Evolutionary conservation across 2,797 vertebrate genomes (phyloP), one percentile per base, ranked within the genome.

Genomic region (Bradypus variegatus): DNA sequence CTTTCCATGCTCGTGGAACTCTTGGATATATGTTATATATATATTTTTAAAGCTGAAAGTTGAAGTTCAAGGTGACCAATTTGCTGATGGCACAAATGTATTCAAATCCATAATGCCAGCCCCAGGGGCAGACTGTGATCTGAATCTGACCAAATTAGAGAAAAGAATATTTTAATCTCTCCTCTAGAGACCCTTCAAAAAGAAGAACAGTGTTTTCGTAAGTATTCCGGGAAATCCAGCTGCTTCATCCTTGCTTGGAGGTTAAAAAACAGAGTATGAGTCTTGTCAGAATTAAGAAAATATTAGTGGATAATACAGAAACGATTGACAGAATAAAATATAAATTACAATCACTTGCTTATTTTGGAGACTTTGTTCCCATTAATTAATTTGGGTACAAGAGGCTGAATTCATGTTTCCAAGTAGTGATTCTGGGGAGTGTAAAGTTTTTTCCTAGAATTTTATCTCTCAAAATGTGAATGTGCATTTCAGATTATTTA

Each of bases 251-350:
- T 55, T 65, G 13, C 36, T 14, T 21, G 58, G 70, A 89, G 64
- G 25, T 62, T 88, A 19, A 48, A 58, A 85, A 38, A 33, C 25
- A 90, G 18, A 70, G 27, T n/a, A 13, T 62, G 62, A 38, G 29
- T 36, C 55, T 77, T 76, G 7, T 36, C 41, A 77, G 77, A 72
- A 65, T 65, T 72, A 21, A 72, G 48, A 86, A 86, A 41, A 55
- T 58, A n/a, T 55, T 65, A 31, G 3, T 53, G 60, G 19, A 65
- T 23, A 72, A 89, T 73, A 82, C 6, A 83, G 79, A 90, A 80
- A 90, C 58, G n/a, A 79, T 77, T n/a, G 41, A n/a, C 27, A 92
- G 36, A 95, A 90, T 87, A n/a, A 60, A 62, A 62, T 84, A 75
- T 33, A 89, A 69, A 48, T 89, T 31, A 60, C 12, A 67, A 45